Conservation (phyloP, 2,113 vertebrate genomes). For the Hydropotes inermis region DNA sequence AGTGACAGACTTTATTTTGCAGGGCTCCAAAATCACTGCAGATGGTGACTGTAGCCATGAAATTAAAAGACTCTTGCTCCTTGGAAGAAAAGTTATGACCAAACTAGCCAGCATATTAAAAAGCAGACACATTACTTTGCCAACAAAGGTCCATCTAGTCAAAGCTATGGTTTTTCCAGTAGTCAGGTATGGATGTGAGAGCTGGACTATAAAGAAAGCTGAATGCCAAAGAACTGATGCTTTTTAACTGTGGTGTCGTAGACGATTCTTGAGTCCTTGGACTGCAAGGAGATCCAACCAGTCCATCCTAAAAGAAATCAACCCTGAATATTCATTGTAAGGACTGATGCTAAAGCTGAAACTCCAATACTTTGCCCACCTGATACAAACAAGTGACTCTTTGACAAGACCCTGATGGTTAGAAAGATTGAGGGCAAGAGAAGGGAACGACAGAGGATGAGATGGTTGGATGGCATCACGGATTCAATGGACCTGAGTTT, state of each 20-base stretch:
- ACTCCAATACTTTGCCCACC: neutral
- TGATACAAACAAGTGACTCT: neutral
- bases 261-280: neutral
- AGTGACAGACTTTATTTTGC: neutral
- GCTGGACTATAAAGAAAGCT: neutral
- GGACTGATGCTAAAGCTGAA: neutral
- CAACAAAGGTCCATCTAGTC: neutral
- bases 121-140: neutral
- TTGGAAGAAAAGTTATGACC: neutral
- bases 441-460: neutral
- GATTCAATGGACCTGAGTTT: neutral
- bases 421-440: neutral
- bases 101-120: neutral
- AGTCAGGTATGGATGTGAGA: neutral
- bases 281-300: neutral
- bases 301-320: neutral
- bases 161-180: neutral
- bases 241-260: neutral
- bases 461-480: neutral
- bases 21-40: neutral
- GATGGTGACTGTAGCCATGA: neutral
- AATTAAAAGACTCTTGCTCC: neutral
- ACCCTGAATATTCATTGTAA: neutral
- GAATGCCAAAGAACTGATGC: neutral
- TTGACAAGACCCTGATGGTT: neutral